Evolutionary conservation across 1,140 invertebrate species (phyloP).

Genomic region (Mycetomoellerius zeteki): DNA sequence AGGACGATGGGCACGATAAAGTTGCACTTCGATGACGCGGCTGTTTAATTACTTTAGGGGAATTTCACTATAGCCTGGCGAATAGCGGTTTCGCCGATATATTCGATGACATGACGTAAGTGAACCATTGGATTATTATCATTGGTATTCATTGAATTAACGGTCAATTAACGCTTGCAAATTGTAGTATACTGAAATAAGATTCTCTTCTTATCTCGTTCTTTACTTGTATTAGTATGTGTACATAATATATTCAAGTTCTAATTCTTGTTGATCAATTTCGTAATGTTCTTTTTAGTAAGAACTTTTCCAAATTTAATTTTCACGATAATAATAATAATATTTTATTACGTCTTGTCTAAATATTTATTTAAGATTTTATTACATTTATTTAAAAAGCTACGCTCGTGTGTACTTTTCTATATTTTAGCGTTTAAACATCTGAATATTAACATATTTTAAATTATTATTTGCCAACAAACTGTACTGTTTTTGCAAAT

Average conservation of each 20-base stretch:
- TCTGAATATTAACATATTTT: not conserved
- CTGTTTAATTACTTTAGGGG: conserved; percentile 70
- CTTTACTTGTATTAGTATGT: not conserved
- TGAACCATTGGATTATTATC: conserved; percentile 32
- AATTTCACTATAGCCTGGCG: conserved; percentile 52
- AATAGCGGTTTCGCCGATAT: conserved; percentile 42
- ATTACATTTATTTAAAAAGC: not conserved
- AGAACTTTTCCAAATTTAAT: not conserved
- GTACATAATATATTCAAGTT: not conserved
- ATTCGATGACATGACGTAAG: conserved; percentile 36
- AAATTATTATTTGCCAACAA: not conserved
- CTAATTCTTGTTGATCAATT: not conserved
- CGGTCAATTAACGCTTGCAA: conserved; percentile 17
- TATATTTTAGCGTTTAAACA: conserved; percentile 10
- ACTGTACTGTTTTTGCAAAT: not conserved
- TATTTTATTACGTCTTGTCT: not conserved
- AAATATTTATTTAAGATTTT: not conserved
- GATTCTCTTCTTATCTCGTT: not conserved
- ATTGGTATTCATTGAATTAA: conserved; percentile 11
- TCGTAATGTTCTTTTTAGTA: not conserved
- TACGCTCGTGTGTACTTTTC: not conserved
- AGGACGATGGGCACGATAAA: conserved; percentile 46
- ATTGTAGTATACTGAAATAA: not conserved
- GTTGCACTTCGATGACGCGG: conserved; percentile 63
- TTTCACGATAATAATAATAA: not conserved